Percentiles rank a stretch among this genome's conserved stretches.
Evolutionary conservation across 2,888 invertebrate genomes (phyloP).

Genomic region (Dasysyrphus tricinctus): DNA sequence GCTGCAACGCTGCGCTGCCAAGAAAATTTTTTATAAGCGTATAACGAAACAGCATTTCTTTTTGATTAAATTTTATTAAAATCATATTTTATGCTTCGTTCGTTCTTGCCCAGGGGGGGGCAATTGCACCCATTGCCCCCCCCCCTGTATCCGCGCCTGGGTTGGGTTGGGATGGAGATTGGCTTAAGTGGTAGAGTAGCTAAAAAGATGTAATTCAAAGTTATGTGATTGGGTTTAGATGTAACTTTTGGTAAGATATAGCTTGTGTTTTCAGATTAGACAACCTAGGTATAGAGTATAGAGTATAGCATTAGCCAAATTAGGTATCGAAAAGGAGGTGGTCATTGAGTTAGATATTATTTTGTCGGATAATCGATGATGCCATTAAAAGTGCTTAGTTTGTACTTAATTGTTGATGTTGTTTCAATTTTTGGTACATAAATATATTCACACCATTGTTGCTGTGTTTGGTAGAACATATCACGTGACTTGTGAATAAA

Average conservation of each 20-base stretch:
- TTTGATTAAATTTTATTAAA: no score
- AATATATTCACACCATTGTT: no score
- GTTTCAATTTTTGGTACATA: neutral
- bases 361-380: neutral
- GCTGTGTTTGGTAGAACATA: no score
- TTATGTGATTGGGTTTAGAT: conserved; percentile 20
- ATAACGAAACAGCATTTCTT: no score
- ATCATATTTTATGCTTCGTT: no score
- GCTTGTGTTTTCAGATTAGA: neutral
- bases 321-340: conserved; percentile 1
- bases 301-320: neutral
- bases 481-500: no score
- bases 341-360: neutral
- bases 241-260: neutral
- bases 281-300: conserved; percentile 7
- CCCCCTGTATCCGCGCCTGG: no score
- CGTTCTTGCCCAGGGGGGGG: no score
- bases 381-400: neutral
- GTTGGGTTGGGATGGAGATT: conserved; percentile 10
- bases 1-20: no score
- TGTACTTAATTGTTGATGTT: neutral
- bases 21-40: no score
- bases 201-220: conserved; percentile 21
- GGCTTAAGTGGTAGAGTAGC: neutral
- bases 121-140: no score